A percentile compares a stretch with the other conserved stretches of the same genome.
Conservation (phyloP, 2,113 vertebrate genomes). For the Otis tarda region DNA sequence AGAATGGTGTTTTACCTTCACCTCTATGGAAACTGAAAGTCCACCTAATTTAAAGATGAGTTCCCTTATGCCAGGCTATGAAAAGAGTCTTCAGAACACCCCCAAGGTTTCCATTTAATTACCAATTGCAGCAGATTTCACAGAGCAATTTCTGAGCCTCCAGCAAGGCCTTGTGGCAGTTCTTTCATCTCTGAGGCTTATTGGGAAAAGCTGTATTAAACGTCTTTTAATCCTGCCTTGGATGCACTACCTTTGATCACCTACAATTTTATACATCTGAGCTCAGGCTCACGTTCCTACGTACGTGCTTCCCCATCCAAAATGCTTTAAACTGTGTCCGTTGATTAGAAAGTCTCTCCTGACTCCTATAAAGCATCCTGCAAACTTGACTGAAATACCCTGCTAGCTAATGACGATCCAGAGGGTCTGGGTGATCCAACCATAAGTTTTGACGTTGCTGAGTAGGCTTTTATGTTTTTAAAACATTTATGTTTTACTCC, state of each 20-base stretch:
- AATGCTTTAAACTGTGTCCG: slow-evolving; percentile 51
- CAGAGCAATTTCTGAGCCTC: slow-evolving; percentile 68
- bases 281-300: slow-evolving; percentile 1
- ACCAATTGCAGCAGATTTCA: slow-evolving; percentile 66
- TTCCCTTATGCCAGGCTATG: slow-evolving; percentile 14
- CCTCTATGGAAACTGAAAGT: not conserved
- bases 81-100: slow-evolving; percentile 46
- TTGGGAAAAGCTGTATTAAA: slow-evolving; percentile 71
- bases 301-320: slow-evolving; percentile 21
- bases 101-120: slow-evolving; percentile 69
- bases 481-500: not conserved
- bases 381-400: not conserved
- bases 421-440: not conserved
- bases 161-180: slow-evolving; percentile 65
- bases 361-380: not conserved
- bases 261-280: slow-evolving; percentile 56
- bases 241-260: slow-evolving; percentile 69
- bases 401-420: not conserved
- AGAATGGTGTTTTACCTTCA: not conserved
- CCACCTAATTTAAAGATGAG: slow-evolving; percentile 37
- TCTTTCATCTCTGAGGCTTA: slow-evolving; percentile 71
- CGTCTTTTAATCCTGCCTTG: slow-evolving; percentile 67
- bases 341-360: slow-evolving; percentile 30
- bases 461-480: not conserved
- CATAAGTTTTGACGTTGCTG: not conserved